phyloP scores from a whole-genome alignment of 2,888 invertebrate species.

The Eupeodes latifasciatus region DNA sequence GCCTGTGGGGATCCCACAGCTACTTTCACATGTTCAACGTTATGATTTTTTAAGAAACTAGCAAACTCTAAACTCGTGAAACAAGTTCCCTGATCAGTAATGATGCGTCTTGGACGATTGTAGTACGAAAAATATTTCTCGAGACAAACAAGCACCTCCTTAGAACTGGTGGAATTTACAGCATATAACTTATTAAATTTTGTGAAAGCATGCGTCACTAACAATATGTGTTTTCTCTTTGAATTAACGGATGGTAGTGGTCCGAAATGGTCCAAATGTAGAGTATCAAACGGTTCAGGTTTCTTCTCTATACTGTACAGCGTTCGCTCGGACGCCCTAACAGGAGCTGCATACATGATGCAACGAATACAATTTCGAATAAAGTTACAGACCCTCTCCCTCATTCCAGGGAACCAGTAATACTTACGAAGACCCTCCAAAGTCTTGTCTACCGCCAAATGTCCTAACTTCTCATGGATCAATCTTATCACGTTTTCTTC shows the following conservation, averaged over 20 bases:
- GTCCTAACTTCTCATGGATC: constrained; percentile 7
- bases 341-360: no score
- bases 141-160: constrained; percentile 29
- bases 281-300: constrained; percentile 81
- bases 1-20: constrained; percentile 58
- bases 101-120: constrained; percentile 74
- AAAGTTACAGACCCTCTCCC: no score
- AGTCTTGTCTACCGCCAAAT: no score
- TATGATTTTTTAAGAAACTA: constrained; percentile 78
- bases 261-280: constrained; percentile 78
- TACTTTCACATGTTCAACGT: constrained; percentile 51
- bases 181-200: constrained; percentile 37
- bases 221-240: constrained; percentile 40
- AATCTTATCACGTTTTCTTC: constrained; percentile 61
- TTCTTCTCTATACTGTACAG: constrained; percentile 82
- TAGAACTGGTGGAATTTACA: constrained; percentile 34
- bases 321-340: constrained; percentile 78
- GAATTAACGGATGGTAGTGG: constrained; percentile 78
- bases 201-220: constrained; percentile 47
- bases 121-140: constrained; percentile 46
- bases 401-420: no score
- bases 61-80: constrained; percentile 81
- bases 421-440: no score
- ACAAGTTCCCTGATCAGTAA: constrained; percentile 81
- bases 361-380: no score